phyloP scores from a whole-genome alignment of 2,113 vertebrate species.

The Colossoma macropomum region DNA sequence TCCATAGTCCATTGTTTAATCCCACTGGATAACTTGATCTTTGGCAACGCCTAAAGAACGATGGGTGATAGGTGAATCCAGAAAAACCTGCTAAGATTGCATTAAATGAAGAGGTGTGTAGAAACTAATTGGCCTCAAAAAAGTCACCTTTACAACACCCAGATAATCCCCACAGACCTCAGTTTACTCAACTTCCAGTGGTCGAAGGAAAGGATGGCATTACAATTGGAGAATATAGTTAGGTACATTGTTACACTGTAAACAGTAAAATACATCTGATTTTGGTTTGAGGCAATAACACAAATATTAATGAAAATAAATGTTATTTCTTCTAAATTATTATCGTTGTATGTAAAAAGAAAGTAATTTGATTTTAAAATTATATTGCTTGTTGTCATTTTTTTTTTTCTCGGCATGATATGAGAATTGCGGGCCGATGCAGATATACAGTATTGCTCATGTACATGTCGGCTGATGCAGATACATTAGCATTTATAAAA shows the following conservation, averaged over 20 bases:
- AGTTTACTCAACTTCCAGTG: not conserved
- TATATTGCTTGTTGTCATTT: too few relatives aligned
- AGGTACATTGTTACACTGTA: not conserved
- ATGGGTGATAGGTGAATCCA: not conserved
- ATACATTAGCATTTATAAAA: too few relatives aligned
- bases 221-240: not conserved
- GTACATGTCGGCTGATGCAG: too few relatives aligned
- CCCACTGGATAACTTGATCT: not conserved
- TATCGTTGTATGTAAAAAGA: too few relatives aligned
- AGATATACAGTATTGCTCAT: too few relatives aligned
- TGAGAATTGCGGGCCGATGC: too few relatives aligned
- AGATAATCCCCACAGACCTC: not conserved
- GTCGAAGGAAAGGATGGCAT: not conserved
- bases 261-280: not conserved
- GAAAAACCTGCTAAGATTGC: not conserved
- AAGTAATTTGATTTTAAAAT: too few relatives aligned
- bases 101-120: not conserved
- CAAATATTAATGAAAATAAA: not conserved
- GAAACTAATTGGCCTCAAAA: not conserved
- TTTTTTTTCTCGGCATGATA: too few relatives aligned
- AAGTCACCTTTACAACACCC: not conserved
- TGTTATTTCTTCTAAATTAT: not conserved
- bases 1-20: conserved; percentile 17
- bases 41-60: not conserved
- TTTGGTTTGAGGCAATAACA: not conserved